Evolutionary conservation across 2,113 vertebrate species (phyloP).

Genomic region (Rhynchomys soricoides): DNA sequence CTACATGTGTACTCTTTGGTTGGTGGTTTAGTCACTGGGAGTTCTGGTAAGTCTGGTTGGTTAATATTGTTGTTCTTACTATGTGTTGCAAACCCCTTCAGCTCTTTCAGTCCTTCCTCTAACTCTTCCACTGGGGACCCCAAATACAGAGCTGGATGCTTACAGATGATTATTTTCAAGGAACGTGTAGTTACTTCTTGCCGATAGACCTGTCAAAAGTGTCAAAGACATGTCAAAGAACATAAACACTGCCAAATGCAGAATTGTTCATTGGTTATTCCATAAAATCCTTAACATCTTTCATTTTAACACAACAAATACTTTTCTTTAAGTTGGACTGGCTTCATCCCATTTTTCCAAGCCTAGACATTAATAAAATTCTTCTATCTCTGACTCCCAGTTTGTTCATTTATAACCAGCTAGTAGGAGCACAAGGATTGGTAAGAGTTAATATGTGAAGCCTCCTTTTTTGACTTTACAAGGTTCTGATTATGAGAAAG

Average conservation of each 20-base stretch:
- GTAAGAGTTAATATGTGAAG: background rate
- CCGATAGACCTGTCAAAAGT: background rate
- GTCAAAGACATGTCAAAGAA: no score
- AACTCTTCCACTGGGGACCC: no score
- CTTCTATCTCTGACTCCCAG: no score
- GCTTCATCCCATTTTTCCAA: background rate
- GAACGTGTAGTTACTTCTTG: background rate
- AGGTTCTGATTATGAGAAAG: background rate
- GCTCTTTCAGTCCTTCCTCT: no score
- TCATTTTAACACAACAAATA: background rate
- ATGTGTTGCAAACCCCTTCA: no score
- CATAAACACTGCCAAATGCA: background rate
- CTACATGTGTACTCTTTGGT: no score
- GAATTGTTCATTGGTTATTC: background rate
- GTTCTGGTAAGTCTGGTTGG: no score
- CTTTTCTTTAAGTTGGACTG: background rate
- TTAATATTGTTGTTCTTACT: no score
- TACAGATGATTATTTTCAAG: background rate
- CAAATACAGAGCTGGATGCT: no score
- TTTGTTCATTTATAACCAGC: no score
- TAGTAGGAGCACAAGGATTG: background rate
- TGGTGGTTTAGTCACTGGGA: no score
- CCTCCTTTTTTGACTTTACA: background rate
- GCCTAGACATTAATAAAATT: background rate
- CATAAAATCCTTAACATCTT: background rate